phyloP scores from a whole-genome alignment of 2,797 vertebrate genomes.

The Novumbra hubbsi region DNA sequence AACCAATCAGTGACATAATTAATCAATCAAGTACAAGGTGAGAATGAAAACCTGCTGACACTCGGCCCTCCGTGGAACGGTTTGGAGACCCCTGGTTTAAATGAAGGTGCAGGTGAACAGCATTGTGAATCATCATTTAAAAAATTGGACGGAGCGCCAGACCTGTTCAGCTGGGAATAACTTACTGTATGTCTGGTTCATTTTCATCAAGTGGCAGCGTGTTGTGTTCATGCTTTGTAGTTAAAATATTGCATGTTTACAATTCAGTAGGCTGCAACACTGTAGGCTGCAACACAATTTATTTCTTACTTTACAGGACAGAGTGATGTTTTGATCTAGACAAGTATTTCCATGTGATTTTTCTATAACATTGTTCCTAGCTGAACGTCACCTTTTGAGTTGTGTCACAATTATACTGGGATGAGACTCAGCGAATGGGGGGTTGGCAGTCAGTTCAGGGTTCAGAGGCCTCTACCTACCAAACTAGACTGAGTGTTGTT shows the following conservation, averaged over 20 bases:
- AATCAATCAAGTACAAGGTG: no score
- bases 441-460: slow-evolving; percentile 49
- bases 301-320: background rate
- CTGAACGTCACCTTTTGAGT: background rate
- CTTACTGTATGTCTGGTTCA: background rate
- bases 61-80: no score
- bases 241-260: background rate
- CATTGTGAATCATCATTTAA: background rate
- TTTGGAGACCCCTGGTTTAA: no score
- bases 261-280: background rate
- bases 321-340: background rate
- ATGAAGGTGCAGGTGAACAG: background rate
- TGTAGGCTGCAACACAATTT: background rate
- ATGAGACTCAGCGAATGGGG: background rate
- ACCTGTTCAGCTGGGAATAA: background rate
- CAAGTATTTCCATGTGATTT: background rate
- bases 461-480: slow-evolving; percentile 37
- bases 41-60: no score
- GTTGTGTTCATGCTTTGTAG: background rate
- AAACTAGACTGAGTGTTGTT: slow-evolving; percentile 34
- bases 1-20: no score
- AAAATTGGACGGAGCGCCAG: background rate
- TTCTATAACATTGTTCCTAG: background rate
- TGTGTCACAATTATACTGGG: background rate
- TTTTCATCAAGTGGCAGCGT: background rate